phyloP scores from a whole-genome alignment of 2,797 vertebrate genomes.

The Xiphophorus birchmanni region DNA sequence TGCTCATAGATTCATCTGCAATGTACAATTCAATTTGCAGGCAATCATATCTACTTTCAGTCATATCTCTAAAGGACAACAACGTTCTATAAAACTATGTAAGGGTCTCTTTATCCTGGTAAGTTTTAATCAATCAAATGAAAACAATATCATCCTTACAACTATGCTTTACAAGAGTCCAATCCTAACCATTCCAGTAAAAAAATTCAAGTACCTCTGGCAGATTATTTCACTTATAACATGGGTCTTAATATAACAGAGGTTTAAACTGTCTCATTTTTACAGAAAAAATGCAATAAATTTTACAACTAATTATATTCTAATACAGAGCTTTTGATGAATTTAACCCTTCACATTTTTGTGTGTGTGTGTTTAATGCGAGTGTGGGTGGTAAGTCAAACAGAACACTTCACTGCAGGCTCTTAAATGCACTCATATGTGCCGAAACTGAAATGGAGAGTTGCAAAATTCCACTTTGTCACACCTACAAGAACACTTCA shows the following conservation, averaged over 20 bases:
- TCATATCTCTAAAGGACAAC: neutral
- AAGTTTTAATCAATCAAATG: neutral
- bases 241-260: neutral
- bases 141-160: neutral
- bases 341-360: neutral
- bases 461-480: constrained; percentile 3
- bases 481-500: constrained; percentile 57
- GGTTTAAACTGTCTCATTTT: constrained; percentile 7
- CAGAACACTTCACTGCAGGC: neutral
- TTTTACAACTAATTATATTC: constrained; percentile 17
- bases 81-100: neutral
- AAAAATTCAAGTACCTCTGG: too few relatives aligned
- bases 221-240: too few relatives aligned
- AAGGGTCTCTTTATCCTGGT: neutral
- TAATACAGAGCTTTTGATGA: neutral
- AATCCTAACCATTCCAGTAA: too few relatives aligned
- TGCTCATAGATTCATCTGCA: neutral
- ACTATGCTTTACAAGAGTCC: too few relatives aligned
- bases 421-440: neutral
- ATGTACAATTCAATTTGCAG: neutral
- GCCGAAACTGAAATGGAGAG: neutral
- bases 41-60: neutral
- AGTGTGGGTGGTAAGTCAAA: neutral
- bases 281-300: constrained; percentile 15
- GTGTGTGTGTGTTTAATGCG: neutral